These are phyloP conservation scores for Apeira syringaria DNA, from an alignment of 2,888 invertebrate genomes.

Conservation along the genomic window DNA sequence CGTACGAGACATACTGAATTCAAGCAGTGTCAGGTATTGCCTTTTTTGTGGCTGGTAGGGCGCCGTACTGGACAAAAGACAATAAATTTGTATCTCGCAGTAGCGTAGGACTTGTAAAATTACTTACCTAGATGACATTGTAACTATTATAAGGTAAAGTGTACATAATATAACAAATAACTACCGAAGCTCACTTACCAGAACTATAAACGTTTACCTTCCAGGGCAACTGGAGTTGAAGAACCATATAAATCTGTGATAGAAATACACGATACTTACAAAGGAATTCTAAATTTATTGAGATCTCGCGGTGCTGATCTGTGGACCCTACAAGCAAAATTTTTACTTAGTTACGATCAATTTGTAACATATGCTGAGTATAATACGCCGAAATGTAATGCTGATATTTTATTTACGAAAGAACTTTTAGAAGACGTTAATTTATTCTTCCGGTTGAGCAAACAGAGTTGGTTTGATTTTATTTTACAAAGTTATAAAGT, in stretches of 20 bases:
- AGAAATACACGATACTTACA: conserved; percentile 69
- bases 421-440: conserved; percentile 49
- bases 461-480: conserved; percentile 85
- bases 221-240: conserved; percentile 51
- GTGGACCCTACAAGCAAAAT: conserved; percentile 60
- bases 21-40: too few relatives aligned
- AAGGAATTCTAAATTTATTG: conserved; percentile 60
- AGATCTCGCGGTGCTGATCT: conserved; percentile 62
- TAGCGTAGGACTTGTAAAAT: not conserved
- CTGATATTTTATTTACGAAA: conserved; percentile 55
- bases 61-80: too few relatives aligned
- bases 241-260: conserved; percentile 59
- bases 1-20: too few relatives aligned
- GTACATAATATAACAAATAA: too few relatives aligned
- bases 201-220: too few relatives aligned
- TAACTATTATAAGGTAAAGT: too few relatives aligned
- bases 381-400: conserved; percentile 54
- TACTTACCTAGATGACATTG: too few relatives aligned
- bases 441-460: conserved; percentile 62
- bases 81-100: too few relatives aligned
- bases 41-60: too few relatives aligned
- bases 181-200: too few relatives aligned
- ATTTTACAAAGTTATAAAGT: conserved; percentile 85
- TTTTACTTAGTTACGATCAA: conserved; percentile 66
- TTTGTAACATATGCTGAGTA: conserved; percentile 59